Percentiles rank a stretch among this genome's conserved stretches.
Conservation (phyloP, 2,888 invertebrate genomes). For the Amiota minor region DNA sequence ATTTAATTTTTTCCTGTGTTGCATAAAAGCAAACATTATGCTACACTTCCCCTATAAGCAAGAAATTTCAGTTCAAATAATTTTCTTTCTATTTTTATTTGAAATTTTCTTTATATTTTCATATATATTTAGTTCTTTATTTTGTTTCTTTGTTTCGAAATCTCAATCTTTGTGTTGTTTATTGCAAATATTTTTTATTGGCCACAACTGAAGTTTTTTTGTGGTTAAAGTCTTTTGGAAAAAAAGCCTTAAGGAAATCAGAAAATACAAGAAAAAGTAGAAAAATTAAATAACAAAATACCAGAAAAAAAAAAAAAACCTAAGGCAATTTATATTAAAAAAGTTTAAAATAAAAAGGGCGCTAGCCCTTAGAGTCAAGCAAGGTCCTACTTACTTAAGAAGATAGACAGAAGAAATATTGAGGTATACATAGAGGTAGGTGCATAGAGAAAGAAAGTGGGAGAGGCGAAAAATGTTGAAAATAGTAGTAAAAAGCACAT, state of each 20-base stretch:
- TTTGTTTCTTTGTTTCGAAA: no score
- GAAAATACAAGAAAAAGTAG: no score
- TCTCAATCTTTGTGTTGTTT: no score
- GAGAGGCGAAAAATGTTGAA: background rate
- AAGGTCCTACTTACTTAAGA: no score
- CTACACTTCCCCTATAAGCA: background rate
- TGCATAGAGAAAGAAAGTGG: no score
- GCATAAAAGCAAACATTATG: constrained; percentile 7
- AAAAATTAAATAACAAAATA: no score
- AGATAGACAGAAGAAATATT: background rate
- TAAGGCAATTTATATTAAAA: constrained; percentile 25
- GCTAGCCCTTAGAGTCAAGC: no score
- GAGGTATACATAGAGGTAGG: background rate
- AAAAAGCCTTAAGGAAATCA: no score
- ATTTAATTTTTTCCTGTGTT: constrained; percentile 22
- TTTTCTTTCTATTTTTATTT: background rate
- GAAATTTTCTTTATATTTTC: background rate
- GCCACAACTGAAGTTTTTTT: no score
- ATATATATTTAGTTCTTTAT: background rate
- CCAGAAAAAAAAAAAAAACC: no score
- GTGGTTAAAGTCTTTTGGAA: no score
- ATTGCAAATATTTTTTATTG: no score
- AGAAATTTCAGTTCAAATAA: background rate
- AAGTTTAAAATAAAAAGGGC: constrained; percentile 2
- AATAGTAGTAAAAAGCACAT: constrained; percentile 24